Percentiles rank a stretch among this genome's conserved stretches.
Conservation (phyloP, 2,888 invertebrate genomes). For the Sturmia bella region DNA sequence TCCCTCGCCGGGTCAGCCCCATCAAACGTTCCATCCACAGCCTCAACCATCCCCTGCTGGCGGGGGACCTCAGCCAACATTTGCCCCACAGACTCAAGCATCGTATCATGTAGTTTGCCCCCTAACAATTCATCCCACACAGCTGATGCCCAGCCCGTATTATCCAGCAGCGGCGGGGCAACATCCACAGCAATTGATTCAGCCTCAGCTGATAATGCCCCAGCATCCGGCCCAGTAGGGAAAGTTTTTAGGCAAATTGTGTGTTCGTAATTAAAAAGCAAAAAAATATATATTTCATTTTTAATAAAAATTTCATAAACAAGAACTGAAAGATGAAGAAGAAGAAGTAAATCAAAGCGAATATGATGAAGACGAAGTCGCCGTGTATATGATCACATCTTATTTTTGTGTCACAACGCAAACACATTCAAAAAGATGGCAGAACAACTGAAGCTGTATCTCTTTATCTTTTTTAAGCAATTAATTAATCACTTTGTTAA, state of each 20-base stretch:
- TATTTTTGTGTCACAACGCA: conserved; percentile 31
- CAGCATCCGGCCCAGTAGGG: conserved; percentile 80
- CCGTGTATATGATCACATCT: conserved; percentile 14
- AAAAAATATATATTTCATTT: conserved; percentile 35
- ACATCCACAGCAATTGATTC: conserved; percentile 80
- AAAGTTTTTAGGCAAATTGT: conserved; percentile 66
- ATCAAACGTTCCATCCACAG: conserved; percentile 84
- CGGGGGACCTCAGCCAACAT: conserved; percentile 83
- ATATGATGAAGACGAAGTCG: conserved; percentile 15
- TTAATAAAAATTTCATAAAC: conserved; percentile 52
- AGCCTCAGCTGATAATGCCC: conserved; percentile 81
- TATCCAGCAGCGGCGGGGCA: conserved; percentile 79
- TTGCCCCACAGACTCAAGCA: conserved; percentile 81
- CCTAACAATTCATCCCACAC: conserved; percentile 81
- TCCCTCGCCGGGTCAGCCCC: conserved; percentile 83
- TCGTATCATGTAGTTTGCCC: conserved; percentile 85
- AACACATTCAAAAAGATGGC: conserved; percentile 3
- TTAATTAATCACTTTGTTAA: conserved; percentile 44
- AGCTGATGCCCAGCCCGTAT: conserved; percentile 79
- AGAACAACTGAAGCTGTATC: conserved; percentile 4
- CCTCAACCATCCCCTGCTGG: conserved; percentile 84
- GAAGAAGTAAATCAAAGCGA: conserved; percentile 24
- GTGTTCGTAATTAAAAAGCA: conserved; percentile 65
- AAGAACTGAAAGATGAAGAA: conserved; percentile 36
- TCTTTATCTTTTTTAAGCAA: conserved; percentile 30